These are phyloP conservation scores for Paramacrobiotus metropolitanus DNA, from an alignment of 1,140 invertebrate genomes.

Conservation along the genomic window DNA sequence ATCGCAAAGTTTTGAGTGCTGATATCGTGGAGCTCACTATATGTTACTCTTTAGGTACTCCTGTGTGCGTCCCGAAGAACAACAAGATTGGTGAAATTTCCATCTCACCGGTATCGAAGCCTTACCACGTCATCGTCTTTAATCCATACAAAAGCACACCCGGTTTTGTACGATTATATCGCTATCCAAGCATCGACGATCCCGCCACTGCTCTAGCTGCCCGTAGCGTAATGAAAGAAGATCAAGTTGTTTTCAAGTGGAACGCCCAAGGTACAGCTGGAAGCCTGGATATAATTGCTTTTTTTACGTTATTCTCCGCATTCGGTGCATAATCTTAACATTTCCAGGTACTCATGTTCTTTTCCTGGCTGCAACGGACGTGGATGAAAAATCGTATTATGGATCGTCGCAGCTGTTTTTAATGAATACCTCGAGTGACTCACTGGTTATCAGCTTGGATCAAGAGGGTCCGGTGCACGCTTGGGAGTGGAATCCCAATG, in stretches of 20 bases:
- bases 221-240: not conserved
- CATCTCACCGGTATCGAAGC: constrained; percentile 1
- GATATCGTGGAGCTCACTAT: not conserved
- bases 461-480: not conserved
- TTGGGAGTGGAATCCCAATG: constrained; percentile 2
- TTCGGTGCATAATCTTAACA: too few relatives aligned
- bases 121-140: constrained; percentile 1
- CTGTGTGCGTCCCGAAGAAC: not conserved
- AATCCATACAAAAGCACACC: not conserved
- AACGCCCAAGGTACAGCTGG: not conserved
- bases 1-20: not conserved
- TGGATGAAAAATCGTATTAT: not conserved
- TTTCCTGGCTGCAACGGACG: not conserved
- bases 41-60: not conserved
- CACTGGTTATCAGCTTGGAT: not conserved
- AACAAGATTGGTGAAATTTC: not conserved
- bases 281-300: not conserved
- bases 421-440: not conserved
- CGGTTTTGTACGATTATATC: not conserved
- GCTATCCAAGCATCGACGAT: not conserved
- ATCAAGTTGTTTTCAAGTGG: constrained; percentile 1
- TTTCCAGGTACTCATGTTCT: constrained; percentile 1
- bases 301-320: too few relatives aligned
- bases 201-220: not conserved
- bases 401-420: not conserved